phyloP scores from a whole-genome alignment of 2,797 vertebrate genomes.

The Gephyroberyx darwinii region DNA sequence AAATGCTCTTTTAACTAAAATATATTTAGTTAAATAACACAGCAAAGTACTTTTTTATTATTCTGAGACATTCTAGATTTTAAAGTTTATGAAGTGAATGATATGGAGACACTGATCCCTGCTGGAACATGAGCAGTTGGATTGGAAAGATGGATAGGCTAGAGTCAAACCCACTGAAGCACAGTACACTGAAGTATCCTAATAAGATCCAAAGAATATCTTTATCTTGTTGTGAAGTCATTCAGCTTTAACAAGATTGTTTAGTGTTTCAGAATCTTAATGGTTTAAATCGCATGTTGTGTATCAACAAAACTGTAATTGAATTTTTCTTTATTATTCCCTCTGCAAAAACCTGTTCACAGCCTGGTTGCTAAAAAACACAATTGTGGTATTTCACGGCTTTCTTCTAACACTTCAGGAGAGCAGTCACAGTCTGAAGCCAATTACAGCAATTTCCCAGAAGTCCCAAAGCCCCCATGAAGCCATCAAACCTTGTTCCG shows the following conservation, averaged over 20 bases:
- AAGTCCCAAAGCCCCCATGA: constrained; percentile 54
- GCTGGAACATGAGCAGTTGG: too few species aligned
- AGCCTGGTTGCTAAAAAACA: constrained; percentile 15
- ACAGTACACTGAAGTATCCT: background rate
- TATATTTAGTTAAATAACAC: too few species aligned
- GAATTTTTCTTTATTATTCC: background rate
- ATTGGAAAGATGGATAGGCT: background rate
- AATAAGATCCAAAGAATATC: constrained; percentile 2
- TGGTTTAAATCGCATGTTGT: background rate
- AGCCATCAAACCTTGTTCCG: constrained; percentile 54
- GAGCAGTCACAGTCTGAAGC: constrained; percentile 47
- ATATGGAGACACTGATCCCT: too few species aligned
- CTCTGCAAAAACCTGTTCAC: constrained; percentile 2
- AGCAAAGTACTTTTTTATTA: too few species aligned
- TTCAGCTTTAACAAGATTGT: constrained; percentile 26
- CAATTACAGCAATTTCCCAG: constrained; percentile 63
- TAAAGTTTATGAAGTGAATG: too few species aligned
- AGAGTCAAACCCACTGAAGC: background rate
- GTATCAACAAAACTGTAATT: constrained; percentile 7
- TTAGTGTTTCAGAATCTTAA: constrained; percentile 18
- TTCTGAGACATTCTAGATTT: too few species aligned
- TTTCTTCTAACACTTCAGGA: constrained; percentile 38
- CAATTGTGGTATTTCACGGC: constrained; percentile 27
- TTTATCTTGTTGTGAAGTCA: constrained; percentile 1
- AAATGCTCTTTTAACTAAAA: too few species aligned